phyloP scores from a whole-genome alignment of 23 tunicate species.

The Styela clava region DNA sequence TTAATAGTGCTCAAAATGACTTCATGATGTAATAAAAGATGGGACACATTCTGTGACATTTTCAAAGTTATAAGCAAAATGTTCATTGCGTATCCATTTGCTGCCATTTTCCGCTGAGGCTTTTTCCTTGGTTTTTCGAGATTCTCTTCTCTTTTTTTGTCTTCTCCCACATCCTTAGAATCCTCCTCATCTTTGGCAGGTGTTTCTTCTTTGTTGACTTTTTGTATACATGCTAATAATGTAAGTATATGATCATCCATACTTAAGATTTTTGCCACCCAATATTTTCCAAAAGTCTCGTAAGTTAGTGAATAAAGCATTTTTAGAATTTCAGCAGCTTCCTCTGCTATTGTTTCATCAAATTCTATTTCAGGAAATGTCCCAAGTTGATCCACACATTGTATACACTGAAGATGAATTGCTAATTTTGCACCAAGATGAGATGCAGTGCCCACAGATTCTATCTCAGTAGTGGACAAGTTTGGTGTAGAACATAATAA shows the following conservation, averaged over 20 bases:
- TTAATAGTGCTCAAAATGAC: conserved; percentile 1
- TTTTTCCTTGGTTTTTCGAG: neutral
- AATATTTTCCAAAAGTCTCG: conserved; percentile 49
- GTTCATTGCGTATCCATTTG: conserved; percentile 50
- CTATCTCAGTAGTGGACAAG: conserved; percentile 35
- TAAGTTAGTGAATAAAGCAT: conserved; percentile 57
- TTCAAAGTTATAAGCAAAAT: conserved; percentile 31
- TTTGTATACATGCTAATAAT: conserved; percentile 41
- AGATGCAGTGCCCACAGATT: conserved; percentile 51
- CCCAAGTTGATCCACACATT: conserved; percentile 63
- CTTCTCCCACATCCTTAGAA: neutral
- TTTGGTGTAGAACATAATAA: conserved; percentile 45
- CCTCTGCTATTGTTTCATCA: conserved; percentile 39
- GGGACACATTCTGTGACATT: conserved; percentile 38
- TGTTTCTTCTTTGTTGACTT: conserved; percentile 24
- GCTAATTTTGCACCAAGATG: conserved; percentile 62
- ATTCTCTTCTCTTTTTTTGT: conserved; percentile 7
- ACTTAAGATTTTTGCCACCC: conserved; percentile 37
- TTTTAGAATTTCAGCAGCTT: conserved; percentile 40
- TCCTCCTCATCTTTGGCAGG: conserved; percentile 8
- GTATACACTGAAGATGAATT: conserved; percentile 55
- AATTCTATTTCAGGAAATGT: conserved; percentile 37
- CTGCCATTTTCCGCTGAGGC: conserved; percentile 37
- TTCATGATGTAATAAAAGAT: conserved; percentile 29
- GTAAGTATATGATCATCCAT: conserved; percentile 43